Percentiles rank a stretch among this genome's conserved stretches.
phyloP scores from a whole-genome alignment of 2,797 vertebrate genomes.

The Chloroceryle inda region DNA sequence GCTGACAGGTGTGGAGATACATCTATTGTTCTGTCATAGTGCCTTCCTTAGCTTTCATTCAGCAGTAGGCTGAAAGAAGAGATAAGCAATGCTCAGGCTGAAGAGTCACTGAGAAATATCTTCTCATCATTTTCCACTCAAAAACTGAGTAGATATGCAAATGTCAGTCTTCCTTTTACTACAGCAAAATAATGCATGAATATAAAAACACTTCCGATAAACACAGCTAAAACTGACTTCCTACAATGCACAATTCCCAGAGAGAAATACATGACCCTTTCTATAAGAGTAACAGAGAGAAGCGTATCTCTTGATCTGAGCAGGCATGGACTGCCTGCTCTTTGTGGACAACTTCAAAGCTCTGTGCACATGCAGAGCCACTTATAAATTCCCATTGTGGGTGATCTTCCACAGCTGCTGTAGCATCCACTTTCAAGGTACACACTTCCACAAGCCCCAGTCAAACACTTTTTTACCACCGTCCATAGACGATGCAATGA shows the following conservation, averaged over 20 bases:
- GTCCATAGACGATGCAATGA: background rate
- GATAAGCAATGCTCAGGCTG: background rate
- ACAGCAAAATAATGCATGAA: background rate
- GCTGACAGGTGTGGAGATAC: conserved; percentile 50
- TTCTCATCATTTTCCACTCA: background rate
- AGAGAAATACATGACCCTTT: background rate
- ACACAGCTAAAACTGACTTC: conserved; percentile 7
- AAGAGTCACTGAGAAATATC: background rate
- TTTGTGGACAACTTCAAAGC: conserved; percentile 22
- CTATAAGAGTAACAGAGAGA: background rate
- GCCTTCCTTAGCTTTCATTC: conserved; percentile 2
- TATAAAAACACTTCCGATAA: conserved; percentile 44
- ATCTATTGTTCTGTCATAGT: conserved; percentile 62
- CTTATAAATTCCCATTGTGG: background rate
- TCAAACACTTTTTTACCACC: background rate
- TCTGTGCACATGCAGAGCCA: background rate
- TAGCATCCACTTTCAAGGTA: conserved; percentile 42
- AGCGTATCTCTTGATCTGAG: background rate
- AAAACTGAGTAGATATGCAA: conserved; percentile 6
- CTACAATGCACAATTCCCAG: background rate
- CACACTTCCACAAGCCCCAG: background rate
- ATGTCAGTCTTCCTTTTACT: conserved; percentile 6
- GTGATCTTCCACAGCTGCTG: background rate
- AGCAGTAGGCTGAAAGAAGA: background rate
- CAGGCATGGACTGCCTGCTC: background rate